phyloP scores from a whole-genome alignment of 2,888 invertebrate species.

The Archaeoteleia sp. region DNA sequence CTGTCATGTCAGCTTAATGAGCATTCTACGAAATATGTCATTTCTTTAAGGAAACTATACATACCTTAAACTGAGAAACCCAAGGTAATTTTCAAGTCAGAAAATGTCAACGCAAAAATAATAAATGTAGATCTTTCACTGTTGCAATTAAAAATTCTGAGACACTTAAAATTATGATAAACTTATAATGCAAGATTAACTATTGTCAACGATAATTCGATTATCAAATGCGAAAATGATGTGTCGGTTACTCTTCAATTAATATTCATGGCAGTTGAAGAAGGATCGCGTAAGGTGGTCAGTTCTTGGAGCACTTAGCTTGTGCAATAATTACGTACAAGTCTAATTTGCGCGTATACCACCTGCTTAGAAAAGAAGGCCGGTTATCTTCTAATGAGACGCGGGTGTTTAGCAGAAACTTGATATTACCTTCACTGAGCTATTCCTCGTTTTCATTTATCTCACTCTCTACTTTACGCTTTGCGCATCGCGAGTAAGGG shows the following conservation, averaged over 20 bases:
- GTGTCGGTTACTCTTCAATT: too few species aligned
- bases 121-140: too few species aligned
- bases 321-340: too few species aligned
- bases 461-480: neutral
- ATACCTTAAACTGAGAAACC: neutral
- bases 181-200: too few species aligned
- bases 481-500: neutral
- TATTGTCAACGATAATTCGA: too few species aligned
- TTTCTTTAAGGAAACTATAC: slow-evolving; percentile 11
- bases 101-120: neutral
- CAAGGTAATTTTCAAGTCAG: slow-evolving; percentile 14
- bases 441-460: neutral
- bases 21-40: slow-evolving; percentile 38
- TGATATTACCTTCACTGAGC: neutral
- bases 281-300: too few species aligned
- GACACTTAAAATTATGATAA: too few species aligned
- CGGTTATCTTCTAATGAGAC: neutral
- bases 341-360: neutral
- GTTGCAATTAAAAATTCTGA: too few species aligned
- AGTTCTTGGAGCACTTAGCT: too few species aligned
- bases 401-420: neutral
- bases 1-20: slow-evolving; percentile 48
- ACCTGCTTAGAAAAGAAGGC: neutral
- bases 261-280: too few species aligned
- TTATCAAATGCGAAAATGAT: too few species aligned